phyloP scores from a whole-genome alignment of 2,113 vertebrate species.

The Mandrillus leucophaeus region DNA sequence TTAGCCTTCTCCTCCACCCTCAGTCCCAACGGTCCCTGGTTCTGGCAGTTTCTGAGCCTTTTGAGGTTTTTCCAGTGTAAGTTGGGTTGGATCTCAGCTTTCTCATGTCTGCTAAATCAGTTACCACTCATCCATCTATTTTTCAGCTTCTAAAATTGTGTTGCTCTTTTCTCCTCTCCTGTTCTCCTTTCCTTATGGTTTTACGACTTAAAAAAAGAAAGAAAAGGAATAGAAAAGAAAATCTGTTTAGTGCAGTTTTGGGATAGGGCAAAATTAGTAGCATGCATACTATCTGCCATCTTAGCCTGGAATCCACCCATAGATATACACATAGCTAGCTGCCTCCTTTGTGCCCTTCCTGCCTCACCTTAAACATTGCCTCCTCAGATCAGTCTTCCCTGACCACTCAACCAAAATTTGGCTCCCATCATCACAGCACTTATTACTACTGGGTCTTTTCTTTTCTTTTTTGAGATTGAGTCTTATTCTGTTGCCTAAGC shows the following conservation, averaged over 20 bases:
- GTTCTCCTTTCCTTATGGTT: not conserved
- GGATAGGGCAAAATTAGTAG: conserved; percentile 31
- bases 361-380: not conserved
- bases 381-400: not conserved
- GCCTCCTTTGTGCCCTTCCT: not conserved
- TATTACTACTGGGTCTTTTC: not conserved
- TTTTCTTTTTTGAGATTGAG: too few relatives aligned
- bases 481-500: too few relatives aligned
- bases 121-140: not conserved
- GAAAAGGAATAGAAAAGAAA: not conserved
- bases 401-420: not conserved
- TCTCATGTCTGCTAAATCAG: not conserved
- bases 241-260: conserved; percentile 1
- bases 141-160: not conserved
- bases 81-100: not conserved
- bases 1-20: not conserved
- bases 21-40: not conserved
- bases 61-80: not conserved
- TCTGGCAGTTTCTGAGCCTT: not conserved
- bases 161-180: not conserved
- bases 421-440: not conserved
- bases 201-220: not conserved
- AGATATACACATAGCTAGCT: too few relatives aligned
- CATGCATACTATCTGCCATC: not conserved
- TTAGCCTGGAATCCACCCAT: not conserved